A percentile compares a stretch with the other conserved stretches of the same genome.
Conservation (phyloP, 2,113 vertebrate species). For the Hassar affinis region DNA sequence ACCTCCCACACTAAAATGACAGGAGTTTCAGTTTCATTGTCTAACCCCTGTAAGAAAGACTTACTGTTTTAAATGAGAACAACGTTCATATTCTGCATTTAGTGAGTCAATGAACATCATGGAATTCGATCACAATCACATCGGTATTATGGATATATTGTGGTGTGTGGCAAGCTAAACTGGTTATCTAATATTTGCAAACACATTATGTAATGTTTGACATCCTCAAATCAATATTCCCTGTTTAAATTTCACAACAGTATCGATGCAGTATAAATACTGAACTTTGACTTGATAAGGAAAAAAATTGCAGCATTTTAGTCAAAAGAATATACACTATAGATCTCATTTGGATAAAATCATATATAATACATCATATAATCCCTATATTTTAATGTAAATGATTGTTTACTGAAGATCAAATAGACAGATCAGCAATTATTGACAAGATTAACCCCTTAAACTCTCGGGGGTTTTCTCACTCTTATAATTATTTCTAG, state of each 20-base stretch:
- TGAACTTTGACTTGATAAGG: neutral
- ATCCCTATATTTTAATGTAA: neutral
- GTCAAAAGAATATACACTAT: neutral
- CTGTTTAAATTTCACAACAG: constrained; percentile 7
- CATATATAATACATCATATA: neutral
- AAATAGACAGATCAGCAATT: neutral
- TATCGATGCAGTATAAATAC: neutral
- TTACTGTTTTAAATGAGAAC: neutral
- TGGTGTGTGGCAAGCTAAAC: neutral
- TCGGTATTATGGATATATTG: neutral
- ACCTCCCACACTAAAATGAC: no score
- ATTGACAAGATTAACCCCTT: neutral
- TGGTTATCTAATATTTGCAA: neutral
- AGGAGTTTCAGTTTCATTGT: no score
- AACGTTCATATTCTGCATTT: neutral
- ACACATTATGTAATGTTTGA: neutral
- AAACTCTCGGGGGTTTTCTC: neutral
- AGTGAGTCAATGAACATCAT: neutral
- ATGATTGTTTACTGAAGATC: neutral
- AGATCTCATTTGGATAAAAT: neutral
- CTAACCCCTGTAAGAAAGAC: no score
- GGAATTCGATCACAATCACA: neutral
- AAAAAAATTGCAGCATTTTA: no score
- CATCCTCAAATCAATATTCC: neutral
- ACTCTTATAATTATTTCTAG: neutral